phyloP scores from a whole-genome alignment of 2,888 invertebrate species.

The Metallyticus violacea region DNA sequence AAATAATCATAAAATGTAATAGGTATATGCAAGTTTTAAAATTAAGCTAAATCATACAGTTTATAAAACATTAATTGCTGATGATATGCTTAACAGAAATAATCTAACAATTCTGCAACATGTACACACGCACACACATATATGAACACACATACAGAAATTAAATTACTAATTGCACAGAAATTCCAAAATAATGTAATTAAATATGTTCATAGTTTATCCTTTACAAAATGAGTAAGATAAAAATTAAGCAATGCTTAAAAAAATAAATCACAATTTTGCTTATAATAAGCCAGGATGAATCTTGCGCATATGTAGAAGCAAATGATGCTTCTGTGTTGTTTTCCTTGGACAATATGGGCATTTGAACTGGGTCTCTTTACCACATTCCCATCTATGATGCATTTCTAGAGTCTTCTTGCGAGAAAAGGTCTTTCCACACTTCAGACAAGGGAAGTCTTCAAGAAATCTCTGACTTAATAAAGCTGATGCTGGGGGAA shows the following conservation, averaged over 20 bases:
- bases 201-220: background rate
- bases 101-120: too few relatives aligned
- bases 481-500: background rate
- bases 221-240: background rate
- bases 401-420: slow-evolving; percentile 42
- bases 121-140: too few relatives aligned
- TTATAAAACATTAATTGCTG: too few relatives aligned
- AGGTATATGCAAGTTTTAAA: too few relatives aligned
- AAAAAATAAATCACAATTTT: background rate
- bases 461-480: background rate
- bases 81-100: too few relatives aligned
- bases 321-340: slow-evolving; percentile 20
- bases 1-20: too few relatives aligned
- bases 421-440: slow-evolving; percentile 11
- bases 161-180: background rate
- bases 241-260: background rate
- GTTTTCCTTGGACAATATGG: slow-evolving; percentile 39
- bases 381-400: slow-evolving; percentile 46
- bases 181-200: background rate
- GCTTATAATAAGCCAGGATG: background rate
- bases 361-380: slow-evolving; percentile 46
- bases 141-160: background rate
- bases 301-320: slow-evolving; percentile 15
- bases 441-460: slow-evolving; percentile 5
- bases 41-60: too few relatives aligned